phyloP scores from a whole-genome alignment of 1,140 invertebrate genomes.

The Andricus grossulariae region DNA sequence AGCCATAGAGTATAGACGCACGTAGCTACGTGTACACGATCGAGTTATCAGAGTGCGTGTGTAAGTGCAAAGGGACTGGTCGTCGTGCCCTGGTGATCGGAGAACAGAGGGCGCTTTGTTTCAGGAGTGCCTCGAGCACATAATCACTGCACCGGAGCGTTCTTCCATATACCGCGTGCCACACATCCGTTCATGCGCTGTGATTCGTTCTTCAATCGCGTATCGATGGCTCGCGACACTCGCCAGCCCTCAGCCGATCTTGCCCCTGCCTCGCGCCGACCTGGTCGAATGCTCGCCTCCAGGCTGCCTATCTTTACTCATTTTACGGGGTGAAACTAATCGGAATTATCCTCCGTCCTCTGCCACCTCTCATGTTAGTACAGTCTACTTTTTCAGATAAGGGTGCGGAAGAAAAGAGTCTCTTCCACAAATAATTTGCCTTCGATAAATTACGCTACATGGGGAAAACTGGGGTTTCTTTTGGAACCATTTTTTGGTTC shows the following conservation, averaged over 20 bases:
- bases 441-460: no score
- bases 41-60: slow-evolving; percentile 50
- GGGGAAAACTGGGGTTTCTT: no score
- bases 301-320: slow-evolving; percentile 25
- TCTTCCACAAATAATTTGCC: no score
- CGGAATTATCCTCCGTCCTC: background rate
- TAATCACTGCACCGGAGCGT: slow-evolving; percentile 60
- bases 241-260: slow-evolving; percentile 33
- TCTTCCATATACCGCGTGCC: slow-evolving; percentile 57
- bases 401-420: no score
- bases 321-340: slow-evolving; percentile 19
- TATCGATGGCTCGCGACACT: slow-evolving; percentile 32
- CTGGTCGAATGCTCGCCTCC: background rate
- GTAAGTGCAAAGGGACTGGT: slow-evolving; percentile 65
- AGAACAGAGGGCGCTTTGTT: slow-evolving; percentile 70
- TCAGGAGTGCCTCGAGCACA: slow-evolving; percentile 65
- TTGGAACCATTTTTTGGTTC: no score
- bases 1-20: slow-evolving; percentile 30
- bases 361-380: background rate
- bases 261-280: background rate
- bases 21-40: slow-evolving; percentile 30
- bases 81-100: slow-evolving; percentile 57
- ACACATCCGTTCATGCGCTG: slow-evolving; percentile 53
- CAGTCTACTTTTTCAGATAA: background rate
- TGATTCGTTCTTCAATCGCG: slow-evolving; percentile 44